Base-by-base conservation (phyloP, 2,113 vertebrate genomes). In the Clarias macrocephalus region DNA sequence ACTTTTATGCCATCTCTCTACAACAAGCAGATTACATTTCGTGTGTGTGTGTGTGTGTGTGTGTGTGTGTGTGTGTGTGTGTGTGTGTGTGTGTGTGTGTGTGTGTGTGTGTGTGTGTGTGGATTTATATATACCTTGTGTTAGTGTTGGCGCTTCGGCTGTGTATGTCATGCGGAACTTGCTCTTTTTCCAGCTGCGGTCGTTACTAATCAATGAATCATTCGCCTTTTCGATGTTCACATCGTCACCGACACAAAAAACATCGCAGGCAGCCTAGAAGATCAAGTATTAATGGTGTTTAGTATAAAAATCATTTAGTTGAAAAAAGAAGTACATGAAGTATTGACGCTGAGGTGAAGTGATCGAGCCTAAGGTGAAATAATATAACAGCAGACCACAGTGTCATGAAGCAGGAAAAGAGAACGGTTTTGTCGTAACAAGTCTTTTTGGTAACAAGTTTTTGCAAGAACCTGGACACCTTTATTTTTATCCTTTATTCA, bases 151-250 rank as follows among this genome's bases (percentile, higher is more conserved):
- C 0, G 98, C 97, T 90, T 98, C 97, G 0, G 96, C 96, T 30
- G 96, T 96, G 0, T 97, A 99, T 9, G 96, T 97, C 88, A 99
- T 90, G 13, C 98, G 97, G 93, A 98, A 99, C 89, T 98, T 99
- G 96, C 95, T 98, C 91, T 98, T 97, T 91, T 99, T 99, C 98
- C 98, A 99, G 95, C 98, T 99, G 86, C 97, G 97, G 94, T 99
- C 97, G 0, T 99, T 99, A 93, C 97, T 99, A 93, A 99, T 99
- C 91, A 99, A 92, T 9, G 97, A 98, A 92, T 99, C 95, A 89
- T 99, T 97, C 0, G 98, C 98, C 89, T 99, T 99, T 93, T 99
- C 98, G 0, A 99, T 99, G 94, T 98, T 99, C 87, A 99, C 98
- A 0, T 99, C 98, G 0, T 99, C 98, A 0, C 98, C 98, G 56